Base-by-base conservation (phyloP, 1,140 invertebrate species). In the Leucophenga varia region DNA sequence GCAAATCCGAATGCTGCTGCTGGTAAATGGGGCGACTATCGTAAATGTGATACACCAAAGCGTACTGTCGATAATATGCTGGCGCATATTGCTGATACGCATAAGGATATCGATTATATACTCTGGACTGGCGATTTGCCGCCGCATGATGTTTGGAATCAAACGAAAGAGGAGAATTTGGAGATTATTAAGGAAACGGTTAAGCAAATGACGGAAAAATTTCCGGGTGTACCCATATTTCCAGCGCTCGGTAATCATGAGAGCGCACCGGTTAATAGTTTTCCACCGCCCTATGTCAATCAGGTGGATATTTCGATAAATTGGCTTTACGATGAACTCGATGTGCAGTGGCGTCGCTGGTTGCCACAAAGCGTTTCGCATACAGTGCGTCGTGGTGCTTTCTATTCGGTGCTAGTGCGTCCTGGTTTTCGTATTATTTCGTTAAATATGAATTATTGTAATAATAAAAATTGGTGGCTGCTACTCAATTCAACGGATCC, bases 91-190 rank as follows among this genome's bases (percentile, higher is more conserved):
- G 81, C 85, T 5, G 84, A 85, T 44, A 90, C 88, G 12, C 91
- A 93, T 78, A 81, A 86, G 18, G 90, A 94, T 69, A 93, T 97
- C 55, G 95, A 98, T 78, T 97, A 95, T 72, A 95, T 98, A 53
- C 76, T 97, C n/a, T 98, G 95, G 93, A 98, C 96, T 0, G 96
- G 96, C 2, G 96, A 99, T 78, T 75, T 98, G 39, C 95, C 95
- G 14, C 89, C 95, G 1, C 96, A 99, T 67, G 93, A 98, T 74
- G 87, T 97, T 1, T 98, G 95, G 95, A 96, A 97, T 71, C 94
- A 98, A 77, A 95, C 93, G 0, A 83, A 87, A 63, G 85, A 89
- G 55, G 89, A 93, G 70, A 96, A 97, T 72, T 65, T 95, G 3
- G 86, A 88, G 63, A 86, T 94, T 22, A 77, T 97, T 1, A 86